Evolutionary conservation across 1,140 invertebrate genomes (phyloP).

Genomic region (Dendroctonus valens): DNA sequence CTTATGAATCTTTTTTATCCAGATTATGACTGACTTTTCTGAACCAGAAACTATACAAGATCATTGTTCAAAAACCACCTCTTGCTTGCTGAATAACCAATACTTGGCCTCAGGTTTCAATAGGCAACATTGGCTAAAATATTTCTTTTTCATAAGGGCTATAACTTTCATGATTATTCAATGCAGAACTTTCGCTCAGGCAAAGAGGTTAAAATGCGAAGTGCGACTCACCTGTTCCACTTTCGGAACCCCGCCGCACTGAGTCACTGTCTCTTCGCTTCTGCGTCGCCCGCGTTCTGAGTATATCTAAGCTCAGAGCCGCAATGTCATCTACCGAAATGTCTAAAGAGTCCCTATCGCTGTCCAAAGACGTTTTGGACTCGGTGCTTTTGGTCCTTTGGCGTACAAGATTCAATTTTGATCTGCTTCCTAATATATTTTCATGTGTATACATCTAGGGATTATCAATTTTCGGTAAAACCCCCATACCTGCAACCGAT

Average conservation of each 20-base stretch:
- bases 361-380: slow-evolving; percentile 46
- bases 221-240: slow-evolving; percentile 55
- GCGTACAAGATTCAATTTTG: slow-evolving; percentile 39
- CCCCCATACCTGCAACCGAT: slow-evolving; percentile 48
- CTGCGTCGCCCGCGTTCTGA: slow-evolving; percentile 39
- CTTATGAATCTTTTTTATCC: too few species aligned
- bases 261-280: slow-evolving; percentile 45
- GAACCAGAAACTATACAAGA: too few species aligned
- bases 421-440: slow-evolving; percentile 40
- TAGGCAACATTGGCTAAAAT: too few species aligned
- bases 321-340: slow-evolving; percentile 46
- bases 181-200: too few species aligned
- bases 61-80: too few species aligned
- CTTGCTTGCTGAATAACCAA: too few species aligned
- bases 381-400: slow-evolving; percentile 46
- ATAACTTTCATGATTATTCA: too few species aligned
- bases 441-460: background rate
- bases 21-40: too few species aligned
- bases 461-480: background rate
- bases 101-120: too few species aligned
- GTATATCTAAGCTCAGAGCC: slow-evolving; percentile 42
- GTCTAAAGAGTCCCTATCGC: slow-evolving; percentile 37
- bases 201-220: too few species aligned
- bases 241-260: slow-evolving; percentile 55
- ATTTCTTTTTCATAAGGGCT: too few species aligned